Evolutionary conservation across 2,797 vertebrate species (phyloP), one percentile per base, ranked within the genome.

Genomic region (Anabacerthia variegaticeps): DNA sequence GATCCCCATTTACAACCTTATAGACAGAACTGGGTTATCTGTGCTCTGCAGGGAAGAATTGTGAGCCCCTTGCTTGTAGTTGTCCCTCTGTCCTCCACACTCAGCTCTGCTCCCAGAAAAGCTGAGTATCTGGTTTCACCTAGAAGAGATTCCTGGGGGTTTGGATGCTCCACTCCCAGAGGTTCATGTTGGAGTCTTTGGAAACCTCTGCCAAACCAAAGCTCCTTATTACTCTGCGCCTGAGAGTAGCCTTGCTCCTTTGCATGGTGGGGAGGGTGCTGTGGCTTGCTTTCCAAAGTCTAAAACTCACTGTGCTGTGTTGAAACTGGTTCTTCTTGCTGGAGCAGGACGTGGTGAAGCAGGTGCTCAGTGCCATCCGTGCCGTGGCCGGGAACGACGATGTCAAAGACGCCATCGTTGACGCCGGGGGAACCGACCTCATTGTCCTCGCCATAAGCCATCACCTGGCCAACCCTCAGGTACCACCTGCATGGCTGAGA

Each of bases 371-470:
- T 0, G 98, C 98, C 20, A 95, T 99, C 92, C 97, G 98, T 54
- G 99, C 99, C 2, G 92, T 99, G 2, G 99, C 99, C 2, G 99
- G 99, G 63, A 99, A 99, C 0, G 99, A 99, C 4, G 99, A 99
- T 0, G 99, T 99, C 69, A 99, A 99, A 76, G 99, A 99, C 4
- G 98, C 98, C 32, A 98, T 99, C 4, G 98, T 99, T 14, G 98
- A 66, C 1, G 98, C 98, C 0, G 99, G 99, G 1, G 99, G 98
- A 30, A 98, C 99, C 0, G 98, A 99, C 67, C 98, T 99, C 21
- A 99, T 99, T 7, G 98, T 99, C 79, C 97, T 99, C 1, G 98
- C 98, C 39, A 98, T 99, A 97, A 99, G 98, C 94, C 98, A 94
- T 36, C 99, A 99, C 96, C 98, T 98, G 63, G 89, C 85, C 89